Evolutionary conservation across 2,797 vertebrate genomes (phyloP).

Genomic region (Galagoides demidoff): DNA sequence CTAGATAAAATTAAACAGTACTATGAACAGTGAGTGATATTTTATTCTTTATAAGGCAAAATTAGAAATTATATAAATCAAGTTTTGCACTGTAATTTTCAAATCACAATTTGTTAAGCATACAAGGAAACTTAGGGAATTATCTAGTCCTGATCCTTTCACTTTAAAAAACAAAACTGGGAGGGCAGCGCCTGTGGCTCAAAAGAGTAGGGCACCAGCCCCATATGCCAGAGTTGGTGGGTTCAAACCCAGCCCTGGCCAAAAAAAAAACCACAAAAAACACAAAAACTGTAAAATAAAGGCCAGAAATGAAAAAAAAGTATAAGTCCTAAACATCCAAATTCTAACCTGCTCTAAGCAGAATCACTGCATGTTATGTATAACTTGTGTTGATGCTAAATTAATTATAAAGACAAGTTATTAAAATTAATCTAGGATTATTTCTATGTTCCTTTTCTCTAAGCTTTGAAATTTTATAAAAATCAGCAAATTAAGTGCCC

Average conservation of each 20-base stretch:
- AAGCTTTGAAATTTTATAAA: constrained; percentile 49
- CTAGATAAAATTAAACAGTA: constrained; percentile 23
- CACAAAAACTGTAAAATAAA: not conserved
- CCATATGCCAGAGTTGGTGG: too few relatives aligned
- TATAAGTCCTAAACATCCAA: not conserved
- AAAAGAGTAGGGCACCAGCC: too few relatives aligned
- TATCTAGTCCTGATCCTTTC: not conserved
- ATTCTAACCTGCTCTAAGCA: not conserved
- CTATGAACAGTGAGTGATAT: not conserved
- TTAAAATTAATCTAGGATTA: constrained; percentile 55
- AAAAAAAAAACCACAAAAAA: too few relatives aligned
- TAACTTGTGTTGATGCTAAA: constrained; percentile 27
- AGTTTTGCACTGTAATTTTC: constrained; percentile 42
- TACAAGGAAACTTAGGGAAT: constrained; percentile 46
- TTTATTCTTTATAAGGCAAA: constrained; percentile 46
- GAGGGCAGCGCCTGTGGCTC: too few relatives aligned
- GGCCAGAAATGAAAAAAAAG: constrained; percentile 8
- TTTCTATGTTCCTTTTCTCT: constrained; percentile 7
- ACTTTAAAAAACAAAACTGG: constrained; percentile 24
- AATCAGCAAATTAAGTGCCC: not conserved
- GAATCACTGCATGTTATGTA: not conserved
- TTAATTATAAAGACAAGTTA: constrained; percentile 56
- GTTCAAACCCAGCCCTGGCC: too few relatives aligned
- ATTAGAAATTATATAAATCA: constrained; percentile 24
- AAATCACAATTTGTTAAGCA: not conserved